Evolutionary conservation across 2,113 vertebrate genomes (phyloP), one percentile per base, ranked within the genome.

Genomic region (Hepsetus odoe): DNA sequence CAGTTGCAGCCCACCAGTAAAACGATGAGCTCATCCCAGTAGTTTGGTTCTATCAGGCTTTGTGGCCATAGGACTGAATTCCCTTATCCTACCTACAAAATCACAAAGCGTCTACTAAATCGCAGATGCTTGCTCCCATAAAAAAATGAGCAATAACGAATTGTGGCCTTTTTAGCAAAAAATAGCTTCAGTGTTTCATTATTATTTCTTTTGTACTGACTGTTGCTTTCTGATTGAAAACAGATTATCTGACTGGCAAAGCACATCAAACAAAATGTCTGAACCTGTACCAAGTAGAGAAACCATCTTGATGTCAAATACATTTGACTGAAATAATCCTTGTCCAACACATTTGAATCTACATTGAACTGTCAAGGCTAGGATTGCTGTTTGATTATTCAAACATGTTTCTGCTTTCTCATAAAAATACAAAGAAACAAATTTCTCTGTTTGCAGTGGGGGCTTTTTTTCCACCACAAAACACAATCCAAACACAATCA

Each of bases 211-310:
- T 32, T 44, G 61, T 70, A 72, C 58, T 28, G 30, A 61, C 44
- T 68, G 51, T 49, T 44, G 24, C 42, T 72, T 71, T 59, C 40
- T 77, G 64, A 72, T 70, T 73, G 35, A 35, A 78, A 83, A 74
- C 77, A 76, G 74, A 80, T 77, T 78, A 74, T 77, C 77, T 71
- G 22, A 28, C 56, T 80, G 65, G 77, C 80, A 66, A 72, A 35
- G 35, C 62, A 80, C 77, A 80, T 80, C 62, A 81, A 81, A 87
- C 85, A 87, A 87, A 74, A 79, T 78, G 46, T 78, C 73, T 78
- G 70, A 78, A 64, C 30, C 51, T 51, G 76, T 56, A 53, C 64
- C 75, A 74, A 77, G 76, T 38, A 38, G 33, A 56, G 40, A 61
- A 70, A 71, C 53, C 22, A 32, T 56, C 65, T 51, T 82, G 55